Conservation (phyloP, 2,888 invertebrate genomes). For the Mesopsocus fuscifrons region DNA sequence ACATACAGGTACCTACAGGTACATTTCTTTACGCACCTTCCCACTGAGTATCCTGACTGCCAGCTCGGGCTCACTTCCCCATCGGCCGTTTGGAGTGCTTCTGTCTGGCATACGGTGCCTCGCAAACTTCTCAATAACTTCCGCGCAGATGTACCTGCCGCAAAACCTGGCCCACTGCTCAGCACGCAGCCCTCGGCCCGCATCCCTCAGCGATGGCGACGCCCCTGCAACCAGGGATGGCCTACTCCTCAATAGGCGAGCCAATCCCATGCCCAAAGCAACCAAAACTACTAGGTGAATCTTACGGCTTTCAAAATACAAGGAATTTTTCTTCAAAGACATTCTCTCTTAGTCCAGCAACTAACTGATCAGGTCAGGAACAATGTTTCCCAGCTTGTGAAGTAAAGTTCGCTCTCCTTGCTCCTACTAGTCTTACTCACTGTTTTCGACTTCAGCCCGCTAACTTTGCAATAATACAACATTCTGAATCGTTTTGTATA, state of each 20-base stretch:
- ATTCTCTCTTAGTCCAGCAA: no score
- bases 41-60: conserved; percentile 24
- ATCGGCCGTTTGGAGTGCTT: conserved; percentile 31
- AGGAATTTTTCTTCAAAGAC: no score
- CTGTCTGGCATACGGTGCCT: conserved; percentile 35
- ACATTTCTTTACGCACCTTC: conserved; percentile 12
- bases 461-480: no score
- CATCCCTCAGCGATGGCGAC: conserved; percentile 44
- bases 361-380: no score
- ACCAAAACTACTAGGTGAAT: no score
- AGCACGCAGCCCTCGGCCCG: conserved; percentile 44
- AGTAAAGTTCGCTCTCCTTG: no score
- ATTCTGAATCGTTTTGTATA: no score
- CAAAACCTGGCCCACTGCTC: conserved; percentile 60
- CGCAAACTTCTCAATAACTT: conserved; percentile 47
- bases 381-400: no score
- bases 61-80: conserved; percentile 40
- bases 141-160: conserved; percentile 47
- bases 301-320: no score
- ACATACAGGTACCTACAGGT: no score
- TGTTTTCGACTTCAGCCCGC: no score
- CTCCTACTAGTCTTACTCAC: no score
- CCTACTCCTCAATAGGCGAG: neutral
- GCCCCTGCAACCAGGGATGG: conserved; percentile 32
- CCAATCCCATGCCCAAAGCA: neutral